Evolutionary conservation across 1,140 invertebrate species (phyloP).

Genomic region (Monomorium pharaonis): DNA sequence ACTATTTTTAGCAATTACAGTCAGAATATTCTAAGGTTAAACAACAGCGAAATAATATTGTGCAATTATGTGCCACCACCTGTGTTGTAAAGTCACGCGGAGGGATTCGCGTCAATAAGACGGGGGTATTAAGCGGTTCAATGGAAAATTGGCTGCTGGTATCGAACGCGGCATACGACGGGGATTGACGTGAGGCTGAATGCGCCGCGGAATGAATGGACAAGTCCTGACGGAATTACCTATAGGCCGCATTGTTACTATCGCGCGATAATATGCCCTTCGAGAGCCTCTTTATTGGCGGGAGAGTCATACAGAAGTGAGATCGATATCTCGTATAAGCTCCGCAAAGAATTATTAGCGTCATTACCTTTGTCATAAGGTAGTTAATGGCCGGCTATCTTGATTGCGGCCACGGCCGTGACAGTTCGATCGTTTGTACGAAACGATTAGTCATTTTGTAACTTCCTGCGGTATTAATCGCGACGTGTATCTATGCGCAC

Average conservation of each 20-base stretch:
- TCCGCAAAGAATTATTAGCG: conserved; percentile 56
- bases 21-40: background rate
- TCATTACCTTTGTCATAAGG: conserved; percentile 60
- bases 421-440: conserved; percentile 56
- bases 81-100: background rate
- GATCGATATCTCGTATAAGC: conserved; percentile 49
- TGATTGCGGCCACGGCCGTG: conserved; percentile 41
- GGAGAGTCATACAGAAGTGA: conserved; percentile 40
- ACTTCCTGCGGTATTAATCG: conserved; percentile 53
- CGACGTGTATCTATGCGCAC: conserved; percentile 49
- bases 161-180: conserved; percentile 26
- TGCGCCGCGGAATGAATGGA: conserved; percentile 42
- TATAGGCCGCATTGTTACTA: conserved; percentile 42
- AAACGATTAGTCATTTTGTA: conserved; percentile 60
- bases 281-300: conserved; percentile 38
- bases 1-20: background rate
- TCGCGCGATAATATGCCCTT: conserved; percentile 27
- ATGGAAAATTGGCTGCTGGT: conserved; percentile 35
- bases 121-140: background rate
- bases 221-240: conserved; percentile 39
- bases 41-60: background rate
- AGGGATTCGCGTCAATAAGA: background rate
- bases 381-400: conserved; percentile 58
- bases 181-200: conserved; percentile 66
- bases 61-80: background rate